These are phyloP conservation scores for Plutella xylostella DNA, from an alignment of 2,888 invertebrate genomes.

Conservation along the genomic window DNA sequence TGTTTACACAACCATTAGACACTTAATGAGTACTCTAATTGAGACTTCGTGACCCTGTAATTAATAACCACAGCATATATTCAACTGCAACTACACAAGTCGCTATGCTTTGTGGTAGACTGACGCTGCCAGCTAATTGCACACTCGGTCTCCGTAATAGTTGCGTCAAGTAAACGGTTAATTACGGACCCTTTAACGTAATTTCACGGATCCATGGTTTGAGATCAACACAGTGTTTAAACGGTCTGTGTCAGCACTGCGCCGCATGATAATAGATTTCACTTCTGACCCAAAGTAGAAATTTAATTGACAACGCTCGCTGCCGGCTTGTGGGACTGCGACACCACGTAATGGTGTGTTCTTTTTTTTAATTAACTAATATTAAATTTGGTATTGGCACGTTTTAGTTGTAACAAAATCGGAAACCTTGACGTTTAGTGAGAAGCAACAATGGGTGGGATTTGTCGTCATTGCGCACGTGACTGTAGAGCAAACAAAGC, in stretches of 20 bases:
- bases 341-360: no score
- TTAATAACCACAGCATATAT: constrained; percentile 33
- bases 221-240: constrained; percentile 30
- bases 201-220: constrained; percentile 65
- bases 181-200: constrained; percentile 51
- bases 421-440: constrained; percentile 47
- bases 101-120: constrained; percentile 20
- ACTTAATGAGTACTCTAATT: constrained; percentile 50
- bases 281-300: constrained; percentile 53
- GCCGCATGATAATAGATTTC: constrained; percentile 48
- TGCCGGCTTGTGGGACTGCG: neutral
- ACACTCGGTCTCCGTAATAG: constrained; percentile 24
- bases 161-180: constrained; percentile 47
- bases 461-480: constrained; percentile 60
- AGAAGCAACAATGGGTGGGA: constrained; percentile 52
- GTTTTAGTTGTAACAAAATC: constrained; percentile 50
- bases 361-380: constrained; percentile 51
- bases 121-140: constrained; percentile 17
- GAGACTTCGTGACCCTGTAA: constrained; percentile 41
- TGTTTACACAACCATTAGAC: constrained; percentile 51
- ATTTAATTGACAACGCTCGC: constrained; percentile 37
- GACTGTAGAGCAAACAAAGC: constrained; percentile 48
- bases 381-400: constrained; percentile 53
- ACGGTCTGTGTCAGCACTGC: constrained; percentile 15
- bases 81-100: constrained; percentile 11